Conservation (phyloP, 1,140 invertebrate genomes). For the Drosophila tani region DNA sequence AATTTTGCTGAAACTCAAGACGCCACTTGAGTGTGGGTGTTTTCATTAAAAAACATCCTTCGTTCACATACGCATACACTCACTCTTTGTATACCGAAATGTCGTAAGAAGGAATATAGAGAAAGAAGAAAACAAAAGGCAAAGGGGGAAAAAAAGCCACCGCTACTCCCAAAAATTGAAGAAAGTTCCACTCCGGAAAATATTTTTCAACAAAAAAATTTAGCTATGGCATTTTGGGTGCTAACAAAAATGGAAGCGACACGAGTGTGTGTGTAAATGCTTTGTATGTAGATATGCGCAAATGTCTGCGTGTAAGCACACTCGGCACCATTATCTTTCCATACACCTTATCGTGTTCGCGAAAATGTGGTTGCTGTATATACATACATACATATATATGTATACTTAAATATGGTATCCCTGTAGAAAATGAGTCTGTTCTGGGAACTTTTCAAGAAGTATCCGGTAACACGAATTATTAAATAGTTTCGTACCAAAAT, state of each 20-base stretch:
- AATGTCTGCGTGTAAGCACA: slow-evolving; percentile 52
- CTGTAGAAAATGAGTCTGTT: slow-evolving; percentile 36
- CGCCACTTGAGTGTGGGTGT: slow-evolving; percentile 73
- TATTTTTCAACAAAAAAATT: slow-evolving; percentile 64
- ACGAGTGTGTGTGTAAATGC: slow-evolving; percentile 10
- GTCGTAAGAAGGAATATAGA: slow-evolving; percentile 15
- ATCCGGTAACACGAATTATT: too few species aligned
- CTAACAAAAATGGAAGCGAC: slow-evolving; percentile 40
- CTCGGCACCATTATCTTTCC: slow-evolving; percentile 43
- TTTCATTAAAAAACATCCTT: slow-evolving; percentile 73
- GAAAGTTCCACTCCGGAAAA: slow-evolving; percentile 67
- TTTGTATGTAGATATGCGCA: slow-evolving; percentile 43
- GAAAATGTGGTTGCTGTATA: slow-evolving; percentile 66
- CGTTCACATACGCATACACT: slow-evolving; percentile 4
- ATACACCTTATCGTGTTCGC: slow-evolving; percentile 58
- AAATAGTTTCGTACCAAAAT: too few species aligned
- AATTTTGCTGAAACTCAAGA: slow-evolving; percentile 72
- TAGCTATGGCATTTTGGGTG: slow-evolving; percentile 57
- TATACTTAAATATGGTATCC: slow-evolving; percentile 15
- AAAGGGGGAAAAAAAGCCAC: slow-evolving; percentile 49
- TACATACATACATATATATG: slow-evolving; percentile 1
- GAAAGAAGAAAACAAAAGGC: slow-evolving; percentile 10
- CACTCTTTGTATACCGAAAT: slow-evolving; percentile 12
- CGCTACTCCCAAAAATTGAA: slow-evolving; percentile 59
- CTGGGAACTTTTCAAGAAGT: too few species aligned